A percentile compares a stretch with the other conserved stretches of the same genome.
Conservation (phyloP, 2,888 invertebrate species). For the Vesta saturnalis region DNA sequence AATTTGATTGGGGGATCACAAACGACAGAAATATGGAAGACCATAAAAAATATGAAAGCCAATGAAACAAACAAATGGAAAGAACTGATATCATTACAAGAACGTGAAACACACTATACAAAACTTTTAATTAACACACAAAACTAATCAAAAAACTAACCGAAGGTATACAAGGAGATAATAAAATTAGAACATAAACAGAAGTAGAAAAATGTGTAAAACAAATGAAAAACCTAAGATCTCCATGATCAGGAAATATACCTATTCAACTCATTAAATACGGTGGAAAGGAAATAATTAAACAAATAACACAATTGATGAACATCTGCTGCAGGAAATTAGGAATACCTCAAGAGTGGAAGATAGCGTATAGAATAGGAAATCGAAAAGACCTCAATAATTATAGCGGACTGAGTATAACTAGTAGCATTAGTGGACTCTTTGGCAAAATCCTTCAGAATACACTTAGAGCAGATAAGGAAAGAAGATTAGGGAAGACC, state of each 20-base stretch:
- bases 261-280: not conserved
- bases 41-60: not conserved
- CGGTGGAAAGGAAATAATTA: not conserved
- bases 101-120: not conserved
- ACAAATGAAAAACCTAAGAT: not conserved
- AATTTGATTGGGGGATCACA: not conserved
- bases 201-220: too few relatives aligned
- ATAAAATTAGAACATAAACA: too few relatives aligned
- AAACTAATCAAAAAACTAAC: too few relatives aligned
- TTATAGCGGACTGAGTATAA: too few relatives aligned
- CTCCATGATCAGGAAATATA: too few relatives aligned
- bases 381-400: too few relatives aligned
- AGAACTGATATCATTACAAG: not conserved
- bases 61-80: not conserved
- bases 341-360: not conserved
- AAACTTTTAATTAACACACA: not conserved
- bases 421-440: too few relatives aligned
- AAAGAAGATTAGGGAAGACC: not conserved
- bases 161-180: too few relatives aligned
- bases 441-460: not conserved
- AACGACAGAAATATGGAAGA: not conserved
- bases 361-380: too few relatives aligned
- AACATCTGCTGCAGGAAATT: not conserved
- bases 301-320: not conserved
- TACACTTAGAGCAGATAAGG: not conserved